These are phyloP conservation scores for Calephelis virginiensis DNA, from an alignment of 1,140 invertebrate genomes.

Conservation along the genomic window DNA sequence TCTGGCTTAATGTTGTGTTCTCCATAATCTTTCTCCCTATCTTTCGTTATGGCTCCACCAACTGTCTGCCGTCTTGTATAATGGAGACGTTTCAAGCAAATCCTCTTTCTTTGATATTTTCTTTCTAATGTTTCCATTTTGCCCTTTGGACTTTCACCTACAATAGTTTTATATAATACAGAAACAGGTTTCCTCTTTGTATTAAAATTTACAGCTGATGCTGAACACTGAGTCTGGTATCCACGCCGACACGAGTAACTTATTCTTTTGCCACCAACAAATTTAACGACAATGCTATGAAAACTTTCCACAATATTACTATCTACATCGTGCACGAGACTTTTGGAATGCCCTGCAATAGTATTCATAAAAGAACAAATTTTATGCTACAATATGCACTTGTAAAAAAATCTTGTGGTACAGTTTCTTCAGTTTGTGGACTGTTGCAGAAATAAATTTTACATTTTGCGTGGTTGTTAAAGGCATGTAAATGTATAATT, in stretches of 20 bases:
- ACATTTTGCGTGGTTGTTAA: no score
- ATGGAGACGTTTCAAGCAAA: background rate
- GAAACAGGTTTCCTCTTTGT: background rate
- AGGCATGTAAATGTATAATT: background rate
- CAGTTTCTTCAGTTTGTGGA: no score
- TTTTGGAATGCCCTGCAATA: constrained; percentile 21
- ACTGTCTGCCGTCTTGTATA: constrained; percentile 22
- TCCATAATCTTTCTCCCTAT: constrained; percentile 22
- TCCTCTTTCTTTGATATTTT: constrained; percentile 5
- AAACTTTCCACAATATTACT: constrained; percentile 66
- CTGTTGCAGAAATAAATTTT: no score
- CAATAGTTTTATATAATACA: constrained; percentile 21
- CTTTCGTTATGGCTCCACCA: background rate
- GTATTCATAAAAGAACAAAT: constrained; percentile 9
- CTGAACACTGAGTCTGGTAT: constrained; percentile 45
- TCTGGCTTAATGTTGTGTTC: constrained; percentile 21
- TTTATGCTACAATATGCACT: constrained; percentile 15
- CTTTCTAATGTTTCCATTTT: constrained; percentile 14
- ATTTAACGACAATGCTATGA: constrained; percentile 36
- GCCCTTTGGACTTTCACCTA: constrained; percentile 22
- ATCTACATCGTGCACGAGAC: constrained; percentile 39
- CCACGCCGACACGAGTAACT: constrained; percentile 35
- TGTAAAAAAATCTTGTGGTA: no score
- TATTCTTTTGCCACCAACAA: constrained; percentile 53
- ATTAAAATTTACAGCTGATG: constrained; percentile 42